Conservation (phyloP, 2,888 invertebrate genomes). For the Drosophila borborema region DNA sequence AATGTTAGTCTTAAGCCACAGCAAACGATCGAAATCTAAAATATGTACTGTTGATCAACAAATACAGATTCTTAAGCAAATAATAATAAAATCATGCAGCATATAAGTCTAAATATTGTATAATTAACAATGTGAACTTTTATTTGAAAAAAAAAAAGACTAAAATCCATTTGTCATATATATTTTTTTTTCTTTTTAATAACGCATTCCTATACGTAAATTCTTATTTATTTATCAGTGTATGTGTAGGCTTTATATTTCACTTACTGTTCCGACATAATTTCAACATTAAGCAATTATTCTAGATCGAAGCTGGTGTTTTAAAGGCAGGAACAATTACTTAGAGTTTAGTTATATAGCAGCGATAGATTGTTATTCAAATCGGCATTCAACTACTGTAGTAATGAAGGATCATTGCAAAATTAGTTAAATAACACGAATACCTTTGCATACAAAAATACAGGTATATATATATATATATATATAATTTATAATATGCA, state of each 20-base stretch:
- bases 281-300: too few species aligned
- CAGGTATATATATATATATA: too few species aligned
- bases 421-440: not conserved
- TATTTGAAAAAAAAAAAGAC: not conserved
- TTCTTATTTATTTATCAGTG: too few species aligned
- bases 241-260: too few species aligned
- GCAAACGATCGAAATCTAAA: constrained; percentile 61
- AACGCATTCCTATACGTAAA: too few species aligned
- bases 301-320: too few species aligned
- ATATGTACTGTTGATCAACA: constrained; percentile 66
- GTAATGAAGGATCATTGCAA: not conserved
- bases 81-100: constrained; percentile 43
- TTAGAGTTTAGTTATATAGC: not conserved
- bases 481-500: not conserved
- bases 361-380: not conserved
- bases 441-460: too few species aligned
- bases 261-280: too few species aligned
- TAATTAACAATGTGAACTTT: constrained; percentile 26
- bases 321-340: too few species aligned
- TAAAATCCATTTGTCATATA: not conserved
- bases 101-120: constrained; percentile 54
- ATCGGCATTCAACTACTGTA: not conserved
- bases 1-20: constrained; percentile 68
- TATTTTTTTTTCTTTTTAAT: not conserved
- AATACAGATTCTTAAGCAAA: constrained; percentile 53